phyloP scores from a whole-genome alignment of 1,140 invertebrate species.

The Drosophila littoralis region DNA sequence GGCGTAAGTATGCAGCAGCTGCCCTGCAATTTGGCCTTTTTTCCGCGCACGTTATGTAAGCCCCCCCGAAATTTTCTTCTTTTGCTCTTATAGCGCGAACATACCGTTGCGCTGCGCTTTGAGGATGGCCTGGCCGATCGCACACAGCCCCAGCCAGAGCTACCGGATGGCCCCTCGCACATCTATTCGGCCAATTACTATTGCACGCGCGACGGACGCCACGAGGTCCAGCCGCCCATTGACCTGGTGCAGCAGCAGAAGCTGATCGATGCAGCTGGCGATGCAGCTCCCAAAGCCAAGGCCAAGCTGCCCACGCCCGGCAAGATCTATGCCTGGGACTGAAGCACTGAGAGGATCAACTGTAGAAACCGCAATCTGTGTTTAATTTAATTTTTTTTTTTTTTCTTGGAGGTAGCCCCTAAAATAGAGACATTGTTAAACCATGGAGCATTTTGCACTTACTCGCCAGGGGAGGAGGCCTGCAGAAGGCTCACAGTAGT shows the following conservation, averaged over 20 bases:
- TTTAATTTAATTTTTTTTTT: conserved; percentile 5
- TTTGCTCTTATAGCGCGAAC: conserved; percentile 85
- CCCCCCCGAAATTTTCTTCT: background rate
- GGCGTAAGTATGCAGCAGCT: conserved; percentile 85
- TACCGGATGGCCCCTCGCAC: conserved; percentile 91
- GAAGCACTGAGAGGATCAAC: conserved; percentile 6
- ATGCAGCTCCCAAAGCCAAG: conserved; percentile 39
- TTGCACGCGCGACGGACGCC: conserved; percentile 89
- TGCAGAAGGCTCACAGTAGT: background rate
- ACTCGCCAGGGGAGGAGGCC: background rate
- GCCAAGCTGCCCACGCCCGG: conserved; percentile 86
- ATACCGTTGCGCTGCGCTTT: conserved; percentile 88
- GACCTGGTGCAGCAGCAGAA: conserved; percentile 85
- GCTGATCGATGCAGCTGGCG: conserved; percentile 36
- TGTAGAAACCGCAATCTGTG: background rate
- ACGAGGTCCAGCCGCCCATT: conserved; percentile 89
- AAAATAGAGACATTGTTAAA: conserved; percentile 11
- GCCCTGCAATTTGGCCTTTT: background rate
- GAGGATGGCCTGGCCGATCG: conserved; percentile 87
- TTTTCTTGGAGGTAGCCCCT: background rate
- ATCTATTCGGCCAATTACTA: conserved; percentile 92
- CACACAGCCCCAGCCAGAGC: conserved; percentile 90
- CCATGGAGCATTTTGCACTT: background rate
- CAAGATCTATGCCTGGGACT: conserved; percentile 86
- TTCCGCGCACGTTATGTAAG: conserved; percentile 63